Evolutionary conservation across 2,888 invertebrate genomes (phyloP).

Genomic region (Doris montereyensis): DNA sequence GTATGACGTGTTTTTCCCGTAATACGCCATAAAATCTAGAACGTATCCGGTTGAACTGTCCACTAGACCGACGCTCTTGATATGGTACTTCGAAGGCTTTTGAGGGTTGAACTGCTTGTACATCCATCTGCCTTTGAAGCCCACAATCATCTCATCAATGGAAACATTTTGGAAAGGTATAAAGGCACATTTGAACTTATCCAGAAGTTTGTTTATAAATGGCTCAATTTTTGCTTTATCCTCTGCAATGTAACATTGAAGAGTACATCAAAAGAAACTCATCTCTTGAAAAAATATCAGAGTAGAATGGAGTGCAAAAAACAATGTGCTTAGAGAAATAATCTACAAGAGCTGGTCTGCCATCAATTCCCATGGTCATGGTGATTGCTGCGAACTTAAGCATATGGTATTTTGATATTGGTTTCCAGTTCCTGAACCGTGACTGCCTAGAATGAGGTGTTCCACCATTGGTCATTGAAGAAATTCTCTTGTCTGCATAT

Average conservation of each 20-base stretch:
- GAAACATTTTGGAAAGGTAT: not conserved
- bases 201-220: not conserved
- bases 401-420: not conserved
- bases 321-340: not conserved
- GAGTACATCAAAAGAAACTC: not conserved
- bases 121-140: not conserved
- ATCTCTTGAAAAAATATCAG: not conserved
- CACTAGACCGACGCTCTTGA: not conserved
- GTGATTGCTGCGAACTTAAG: not conserved
- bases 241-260: not conserved
- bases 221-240: not conserved
- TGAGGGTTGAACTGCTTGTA: not conserved
- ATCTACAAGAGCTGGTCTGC: not conserved
- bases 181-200: not conserved
- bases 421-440: not conserved
- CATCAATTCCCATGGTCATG: not conserved
- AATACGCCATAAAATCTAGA: not conserved
- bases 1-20: not conserved
- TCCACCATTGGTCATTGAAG: not conserved
- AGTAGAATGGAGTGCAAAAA: not conserved
- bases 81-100: not conserved
- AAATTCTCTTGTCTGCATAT: not conserved
- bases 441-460: not conserved
- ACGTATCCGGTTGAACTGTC: constrained; percentile 6
- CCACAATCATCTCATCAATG: constrained; percentile 3